Percentiles rank a stretch among this genome's conserved stretches.
These are phyloP conservation scores for Acanthurus tractus DNA, from an alignment of 2,797 vertebrate species.

Conservation along the genomic window DNA sequence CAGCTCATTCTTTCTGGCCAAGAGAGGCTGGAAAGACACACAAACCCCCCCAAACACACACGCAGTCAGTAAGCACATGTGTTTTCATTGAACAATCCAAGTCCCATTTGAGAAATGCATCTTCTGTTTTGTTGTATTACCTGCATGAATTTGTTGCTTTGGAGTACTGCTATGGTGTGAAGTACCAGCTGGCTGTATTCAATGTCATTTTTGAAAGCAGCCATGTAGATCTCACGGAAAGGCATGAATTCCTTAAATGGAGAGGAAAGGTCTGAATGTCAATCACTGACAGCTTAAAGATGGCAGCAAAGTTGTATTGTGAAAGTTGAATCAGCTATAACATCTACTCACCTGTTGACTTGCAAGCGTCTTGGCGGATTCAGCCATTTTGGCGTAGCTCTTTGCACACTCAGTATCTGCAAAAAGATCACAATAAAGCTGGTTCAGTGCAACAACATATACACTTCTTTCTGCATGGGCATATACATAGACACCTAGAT, in stretches of 20 bases:
- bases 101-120: background rate
- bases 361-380: slow-evolving; percentile 92
- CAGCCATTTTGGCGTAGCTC: slow-evolving; percentile 95
- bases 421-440: slow-evolving; percentile 40
- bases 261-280: background rate
- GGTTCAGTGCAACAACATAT: background rate
- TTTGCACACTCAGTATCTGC: slow-evolving; percentile 95
- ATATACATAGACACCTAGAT: background rate
- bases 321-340: background rate
- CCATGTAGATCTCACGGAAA: slow-evolving; percentile 92
- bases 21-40: slow-evolving; percentile 88
- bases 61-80: slow-evolving; percentile 10
- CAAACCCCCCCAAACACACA: background rate
- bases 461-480: background rate
- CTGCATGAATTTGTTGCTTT: slow-evolving; percentile 97
- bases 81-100: background rate
- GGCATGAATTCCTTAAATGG: slow-evolving; percentile 93
- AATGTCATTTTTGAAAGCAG: slow-evolving; percentile 93
- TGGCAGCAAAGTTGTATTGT: rapidly evolving
- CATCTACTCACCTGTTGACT: slow-evolving; percentile 89
- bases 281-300: background rate
- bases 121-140: slow-evolving; percentile 67
- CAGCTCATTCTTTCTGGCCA: slow-evolving; percentile 93
- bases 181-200: slow-evolving; percentile 93
- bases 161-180: slow-evolving; percentile 91